Evolutionary conservation across 2,113 vertebrate genomes (phyloP).

Genomic region (Indri indri): DNA sequence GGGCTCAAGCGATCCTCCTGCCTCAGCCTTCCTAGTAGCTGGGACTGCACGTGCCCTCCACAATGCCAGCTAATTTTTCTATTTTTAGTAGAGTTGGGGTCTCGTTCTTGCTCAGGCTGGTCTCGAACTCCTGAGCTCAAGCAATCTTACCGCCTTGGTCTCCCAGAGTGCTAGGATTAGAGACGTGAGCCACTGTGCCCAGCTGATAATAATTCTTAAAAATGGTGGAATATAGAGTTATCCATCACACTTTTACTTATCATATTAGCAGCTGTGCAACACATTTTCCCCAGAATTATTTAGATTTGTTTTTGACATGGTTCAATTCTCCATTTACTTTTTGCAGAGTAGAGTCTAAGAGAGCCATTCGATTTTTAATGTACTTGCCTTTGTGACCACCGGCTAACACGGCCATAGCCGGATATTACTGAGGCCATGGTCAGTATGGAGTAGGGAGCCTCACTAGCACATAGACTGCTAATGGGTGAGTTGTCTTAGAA

Average conservation of each 20-base stretch:
- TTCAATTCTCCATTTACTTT: not conserved
- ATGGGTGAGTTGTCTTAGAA: not conserved
- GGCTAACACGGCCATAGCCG: not conserved
- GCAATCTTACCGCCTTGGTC: too few relatives aligned
- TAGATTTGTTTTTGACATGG: not conserved
- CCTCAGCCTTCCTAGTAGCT: too few relatives aligned
- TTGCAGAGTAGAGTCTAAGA: not conserved
- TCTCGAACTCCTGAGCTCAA: too few relatives aligned
- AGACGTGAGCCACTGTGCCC: too few relatives aligned
- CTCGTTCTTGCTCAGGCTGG: too few relatives aligned
- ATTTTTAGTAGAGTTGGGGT: too few relatives aligned
- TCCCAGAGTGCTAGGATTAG: too few relatives aligned
- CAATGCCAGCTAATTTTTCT: too few relatives aligned
- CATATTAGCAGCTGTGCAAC: not conserved
- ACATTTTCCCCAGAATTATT: not conserved
- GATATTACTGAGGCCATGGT: not conserved
- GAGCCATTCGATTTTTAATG: not conserved
- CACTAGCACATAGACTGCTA: not conserved
- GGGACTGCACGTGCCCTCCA: too few relatives aligned
- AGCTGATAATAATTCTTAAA: not conserved
- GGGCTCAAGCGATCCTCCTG: too few relatives aligned
- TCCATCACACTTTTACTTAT: not conserved
- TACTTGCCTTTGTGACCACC: not conserved
- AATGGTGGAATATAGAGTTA: not conserved
- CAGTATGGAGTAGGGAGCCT: not conserved